Percentiles rank a stretch among this genome's conserved stretches.
Evolutionary conservation across 2,113 vertebrate genomes (phyloP).

Genomic region (Phoenicopterus ruber): DNA sequence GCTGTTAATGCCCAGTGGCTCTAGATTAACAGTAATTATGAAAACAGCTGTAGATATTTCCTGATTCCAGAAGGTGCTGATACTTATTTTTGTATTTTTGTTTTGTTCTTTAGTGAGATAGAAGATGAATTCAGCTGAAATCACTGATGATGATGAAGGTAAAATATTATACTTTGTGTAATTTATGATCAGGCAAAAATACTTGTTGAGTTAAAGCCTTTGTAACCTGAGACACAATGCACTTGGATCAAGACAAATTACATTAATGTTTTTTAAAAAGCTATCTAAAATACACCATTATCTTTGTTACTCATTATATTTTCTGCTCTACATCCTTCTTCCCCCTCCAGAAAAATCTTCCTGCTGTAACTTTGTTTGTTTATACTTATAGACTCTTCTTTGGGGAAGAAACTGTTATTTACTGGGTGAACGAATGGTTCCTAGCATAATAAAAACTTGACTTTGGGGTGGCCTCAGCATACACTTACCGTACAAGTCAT

Average conservation of each 20-base stretch:
- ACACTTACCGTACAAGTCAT: not conserved
- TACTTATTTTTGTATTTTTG: not conserved
- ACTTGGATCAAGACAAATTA: not conserved
- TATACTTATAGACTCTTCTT: not conserved
- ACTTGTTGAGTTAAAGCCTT: not conserved
- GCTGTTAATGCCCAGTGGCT: not conserved
- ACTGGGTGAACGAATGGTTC: not conserved
- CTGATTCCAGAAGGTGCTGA: not conserved
- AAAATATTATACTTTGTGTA: constrained; percentile 16
- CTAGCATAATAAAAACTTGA: not conserved
- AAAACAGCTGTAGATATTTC: not conserved
- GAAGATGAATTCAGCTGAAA: constrained; percentile 84
- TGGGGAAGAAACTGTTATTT: not conserved
- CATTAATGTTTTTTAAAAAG: not conserved
- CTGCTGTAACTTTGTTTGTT: not conserved
- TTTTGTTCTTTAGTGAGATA: constrained; percentile 68
- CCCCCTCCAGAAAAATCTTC: not conserved
- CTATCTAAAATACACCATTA: not conserved
- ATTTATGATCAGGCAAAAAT: not conserved
- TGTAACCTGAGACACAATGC: not conserved
- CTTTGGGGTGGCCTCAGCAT: not conserved
- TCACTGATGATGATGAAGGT: constrained; percentile 80
- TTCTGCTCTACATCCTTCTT: not conserved
- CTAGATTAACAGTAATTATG: not conserved
- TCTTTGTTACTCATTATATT: not conserved